phyloP scores from a whole-genome alignment of 2,888 invertebrate genomes.

The Polydrusus pterygomalis region DNA sequence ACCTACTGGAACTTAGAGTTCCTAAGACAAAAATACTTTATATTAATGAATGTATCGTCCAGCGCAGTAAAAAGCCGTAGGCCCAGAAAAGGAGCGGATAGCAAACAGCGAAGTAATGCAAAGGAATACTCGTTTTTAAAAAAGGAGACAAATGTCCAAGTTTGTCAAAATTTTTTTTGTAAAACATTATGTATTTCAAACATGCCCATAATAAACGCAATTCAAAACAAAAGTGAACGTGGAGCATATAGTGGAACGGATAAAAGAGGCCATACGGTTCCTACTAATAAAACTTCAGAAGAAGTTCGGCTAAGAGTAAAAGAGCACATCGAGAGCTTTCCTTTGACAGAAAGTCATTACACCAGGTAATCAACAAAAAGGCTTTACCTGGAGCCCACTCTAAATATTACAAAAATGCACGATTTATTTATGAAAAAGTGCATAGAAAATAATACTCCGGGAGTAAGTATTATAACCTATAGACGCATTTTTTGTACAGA shows the following conservation, averaged over 20 bases:
- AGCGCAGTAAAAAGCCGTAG: too few relatives aligned
- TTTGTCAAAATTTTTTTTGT: background rate
- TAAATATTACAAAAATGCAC: constrained; percentile 41
- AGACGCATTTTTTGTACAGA: constrained; percentile 31
- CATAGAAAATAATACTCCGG: constrained; percentile 24
- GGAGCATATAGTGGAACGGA: constrained; percentile 29
- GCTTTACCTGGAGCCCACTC: constrained; percentile 26
- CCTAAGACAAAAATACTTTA: too few relatives aligned
- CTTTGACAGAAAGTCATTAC: constrained; percentile 41
- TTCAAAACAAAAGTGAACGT: constrained; percentile 38
- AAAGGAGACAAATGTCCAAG: background rate
- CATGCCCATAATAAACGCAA: constrained; percentile 30
- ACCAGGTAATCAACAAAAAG: constrained; percentile 36
- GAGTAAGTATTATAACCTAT: constrained; percentile 23
- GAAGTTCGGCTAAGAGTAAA: constrained; percentile 30
- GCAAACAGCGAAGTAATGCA: background rate
- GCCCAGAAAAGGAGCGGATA: too few relatives aligned
- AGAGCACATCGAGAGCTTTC: constrained; percentile 47
- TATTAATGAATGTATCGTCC: too few relatives aligned
- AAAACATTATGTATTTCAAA: constrained; percentile 37
- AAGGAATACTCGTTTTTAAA: background rate
- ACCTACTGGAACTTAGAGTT: too few relatives aligned
- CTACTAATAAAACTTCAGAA: constrained; percentile 32
- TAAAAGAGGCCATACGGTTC: constrained; percentile 22
- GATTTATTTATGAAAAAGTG: constrained; percentile 36